A percentile compares a stretch with the other conserved stretches of the same genome.
Evolutionary conservation across 1,140 invertebrate genomes (phyloP).

Genomic region (Ceratitis capitata): DNA sequence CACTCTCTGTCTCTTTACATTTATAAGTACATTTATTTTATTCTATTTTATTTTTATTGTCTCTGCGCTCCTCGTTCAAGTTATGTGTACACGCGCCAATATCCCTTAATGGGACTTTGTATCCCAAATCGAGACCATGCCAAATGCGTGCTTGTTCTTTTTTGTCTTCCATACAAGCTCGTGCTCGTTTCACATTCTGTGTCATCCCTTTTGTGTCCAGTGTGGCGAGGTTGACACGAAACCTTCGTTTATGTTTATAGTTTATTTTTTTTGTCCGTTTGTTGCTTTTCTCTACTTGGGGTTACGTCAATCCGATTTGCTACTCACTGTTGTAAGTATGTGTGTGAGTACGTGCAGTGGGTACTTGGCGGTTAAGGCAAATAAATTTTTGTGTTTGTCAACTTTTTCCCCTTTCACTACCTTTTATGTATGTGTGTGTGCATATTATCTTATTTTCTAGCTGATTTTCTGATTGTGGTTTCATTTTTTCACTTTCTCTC

Average conservation of each 20-base stretch:
- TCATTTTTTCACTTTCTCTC: neutral
- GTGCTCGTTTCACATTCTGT: too few species aligned
- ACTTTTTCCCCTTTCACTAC: neutral
- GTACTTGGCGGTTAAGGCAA: neutral
- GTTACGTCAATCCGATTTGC: constrained; percentile 17
- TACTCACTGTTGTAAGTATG: neutral
- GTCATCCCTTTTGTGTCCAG: constrained; percentile 1
- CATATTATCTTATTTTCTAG: neutral
- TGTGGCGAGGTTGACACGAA: neutral
- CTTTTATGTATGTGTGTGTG: neutral
- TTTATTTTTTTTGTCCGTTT: neutral
- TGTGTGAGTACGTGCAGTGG: neutral
- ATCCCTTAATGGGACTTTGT: neutral
- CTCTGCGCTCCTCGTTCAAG: neutral
- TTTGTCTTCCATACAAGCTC: too few species aligned
- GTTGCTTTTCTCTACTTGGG: neutral
- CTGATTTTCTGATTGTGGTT: constrained; percentile 16
- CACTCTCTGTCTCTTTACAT: neutral
- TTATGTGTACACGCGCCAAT: neutral
- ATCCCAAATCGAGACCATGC: constrained; percentile 13
- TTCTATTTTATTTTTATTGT: neutral
- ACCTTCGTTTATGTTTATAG: neutral
- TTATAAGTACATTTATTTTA: neutral
- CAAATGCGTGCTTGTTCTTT: neutral
- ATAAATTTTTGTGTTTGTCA: neutral